phyloP scores from a whole-genome alignment of 2,113 vertebrate genomes.

The Syngnathus scovelli region DNA sequence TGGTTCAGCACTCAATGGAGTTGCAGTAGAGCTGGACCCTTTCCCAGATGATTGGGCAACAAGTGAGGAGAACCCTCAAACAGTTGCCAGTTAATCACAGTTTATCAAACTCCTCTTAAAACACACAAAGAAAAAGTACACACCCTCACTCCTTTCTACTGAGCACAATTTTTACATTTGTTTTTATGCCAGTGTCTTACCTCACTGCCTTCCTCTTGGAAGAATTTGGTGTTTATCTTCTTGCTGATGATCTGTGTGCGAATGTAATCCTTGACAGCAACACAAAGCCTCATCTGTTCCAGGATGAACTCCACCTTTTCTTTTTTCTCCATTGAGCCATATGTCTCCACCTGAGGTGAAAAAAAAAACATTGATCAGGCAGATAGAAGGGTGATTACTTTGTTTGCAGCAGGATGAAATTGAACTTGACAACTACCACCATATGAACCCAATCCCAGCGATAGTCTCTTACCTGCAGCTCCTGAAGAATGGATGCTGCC shows the following conservation, averaged over 20 bases:
- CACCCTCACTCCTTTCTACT: not conserved
- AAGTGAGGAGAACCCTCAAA: not conserved
- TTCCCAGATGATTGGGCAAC: not conserved
- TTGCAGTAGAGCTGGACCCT: not conserved
- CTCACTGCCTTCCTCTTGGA: conserved; percentile 92
- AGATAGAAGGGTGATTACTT: not conserved
- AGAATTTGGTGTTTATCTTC: conserved; percentile 99
- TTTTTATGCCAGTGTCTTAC: conserved; percentile 56
- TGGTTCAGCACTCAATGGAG: not conserved
- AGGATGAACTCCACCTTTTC: conserved; percentile 97
- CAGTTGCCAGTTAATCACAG: not conserved
- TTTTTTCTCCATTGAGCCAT: conserved; percentile 98
- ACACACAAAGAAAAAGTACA: not conserved
- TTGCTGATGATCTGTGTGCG: conserved; percentile 99
- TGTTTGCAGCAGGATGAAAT: not conserved
- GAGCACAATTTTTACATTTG: not conserved
- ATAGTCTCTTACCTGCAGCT: conserved; percentile 80
- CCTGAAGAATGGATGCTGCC: conserved; percentile 91
- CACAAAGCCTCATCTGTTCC: conserved; percentile 97
- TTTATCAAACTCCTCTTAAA: not conserved
- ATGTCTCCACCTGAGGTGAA: conserved; percentile 87
- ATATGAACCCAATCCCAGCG: not conserved
- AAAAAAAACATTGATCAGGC: not conserved
- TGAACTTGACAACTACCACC: not conserved
- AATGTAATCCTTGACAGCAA: conserved; percentile 97